Conservation (phyloP, 53 echinoderm and acorn worm species). For the Stichopus horrens region DNA sequence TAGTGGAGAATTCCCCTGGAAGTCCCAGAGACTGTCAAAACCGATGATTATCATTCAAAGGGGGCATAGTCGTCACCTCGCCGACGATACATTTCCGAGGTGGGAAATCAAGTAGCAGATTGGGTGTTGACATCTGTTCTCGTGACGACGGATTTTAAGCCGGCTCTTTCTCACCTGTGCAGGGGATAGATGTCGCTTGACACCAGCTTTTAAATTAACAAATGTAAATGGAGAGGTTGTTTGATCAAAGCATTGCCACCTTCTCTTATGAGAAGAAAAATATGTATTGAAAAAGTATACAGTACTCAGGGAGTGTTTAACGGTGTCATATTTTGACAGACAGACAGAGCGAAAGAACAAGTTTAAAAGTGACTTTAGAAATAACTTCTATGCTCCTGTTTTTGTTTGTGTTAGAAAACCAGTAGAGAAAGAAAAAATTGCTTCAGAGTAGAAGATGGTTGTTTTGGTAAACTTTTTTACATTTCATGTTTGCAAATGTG, state of each 20-base stretch:
- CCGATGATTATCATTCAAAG: conserved; percentile 29
- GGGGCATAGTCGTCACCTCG: conserved; percentile 36
- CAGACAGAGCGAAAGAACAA: neutral
- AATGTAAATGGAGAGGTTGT: conserved; percentile 47
- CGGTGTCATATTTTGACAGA: conserved; percentile 26
- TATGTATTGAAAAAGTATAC: conserved; percentile 41
- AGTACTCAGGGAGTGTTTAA: conserved; percentile 40
- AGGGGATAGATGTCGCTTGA: conserved; percentile 31
- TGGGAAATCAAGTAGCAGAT: conserved; percentile 42
- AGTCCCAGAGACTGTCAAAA: conserved; percentile 27
- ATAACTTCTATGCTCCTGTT: neutral
- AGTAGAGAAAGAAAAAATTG: no score
- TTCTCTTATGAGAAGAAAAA: conserved; percentile 24
- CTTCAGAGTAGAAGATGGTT: no score
- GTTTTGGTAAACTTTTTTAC: no score
- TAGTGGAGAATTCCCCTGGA: conserved; percentile 22
- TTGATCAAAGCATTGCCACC: conserved; percentile 39
- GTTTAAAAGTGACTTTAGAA: neutral
- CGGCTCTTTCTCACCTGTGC: conserved; percentile 32
- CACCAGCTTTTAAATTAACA: conserved; percentile 40
- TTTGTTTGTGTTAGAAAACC: neutral
- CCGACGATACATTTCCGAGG: conserved; percentile 28
- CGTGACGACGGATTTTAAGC: conserved; percentile 18
- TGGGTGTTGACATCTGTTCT: conserved; percentile 44
- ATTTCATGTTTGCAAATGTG: no score